These are phyloP conservation scores for Dendropsophus ebraccatus DNA, from an alignment of 2,113 vertebrate species.

Conservation along the genomic window DNA sequence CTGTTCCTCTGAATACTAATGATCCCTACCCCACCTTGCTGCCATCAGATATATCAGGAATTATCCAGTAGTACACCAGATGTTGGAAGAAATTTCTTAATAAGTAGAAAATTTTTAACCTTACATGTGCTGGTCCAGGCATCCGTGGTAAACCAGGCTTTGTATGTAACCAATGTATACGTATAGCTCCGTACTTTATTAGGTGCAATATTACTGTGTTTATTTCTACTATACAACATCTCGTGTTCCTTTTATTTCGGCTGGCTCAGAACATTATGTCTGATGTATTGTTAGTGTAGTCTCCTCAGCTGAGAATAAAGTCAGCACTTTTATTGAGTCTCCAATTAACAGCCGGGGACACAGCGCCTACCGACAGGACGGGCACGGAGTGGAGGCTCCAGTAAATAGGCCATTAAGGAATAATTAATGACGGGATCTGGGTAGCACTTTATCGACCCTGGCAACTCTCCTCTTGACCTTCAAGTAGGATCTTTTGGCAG, in stretches of 20 bases:
- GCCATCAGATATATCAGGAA: too few species aligned
- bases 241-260: not conserved
- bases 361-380: conserved; percentile 19
- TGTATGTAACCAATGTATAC: too few species aligned
- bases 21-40: too few species aligned
- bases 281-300: not conserved
- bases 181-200: not conserved
- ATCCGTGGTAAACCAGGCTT: too few species aligned
- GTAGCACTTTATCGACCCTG: conserved; percentile 41
- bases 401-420: conserved; percentile 42
- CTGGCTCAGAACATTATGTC: not conserved
- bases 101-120: too few species aligned
- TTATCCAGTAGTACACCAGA: too few species aligned
- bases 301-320: not conserved
- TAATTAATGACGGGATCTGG: conserved; percentile 52
- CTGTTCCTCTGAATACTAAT: too few species aligned
- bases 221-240: not conserved
- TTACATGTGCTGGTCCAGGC: too few species aligned
- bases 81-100: too few species aligned
- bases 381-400: conserved; percentile 17
- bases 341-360: conserved; percentile 35
- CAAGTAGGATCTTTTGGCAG: conserved; percentile 19
- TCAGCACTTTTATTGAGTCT: conserved; percentile 30
- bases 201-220: not conserved
- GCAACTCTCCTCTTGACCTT: conserved; percentile 35